Percentiles rank a stretch among this genome's conserved stretches.
Evolutionary conservation across 30 jellyfish, hydroid and myxozoan genomes (phyloP).

Genomic region (Pseudorhiza aurosa): DNA sequence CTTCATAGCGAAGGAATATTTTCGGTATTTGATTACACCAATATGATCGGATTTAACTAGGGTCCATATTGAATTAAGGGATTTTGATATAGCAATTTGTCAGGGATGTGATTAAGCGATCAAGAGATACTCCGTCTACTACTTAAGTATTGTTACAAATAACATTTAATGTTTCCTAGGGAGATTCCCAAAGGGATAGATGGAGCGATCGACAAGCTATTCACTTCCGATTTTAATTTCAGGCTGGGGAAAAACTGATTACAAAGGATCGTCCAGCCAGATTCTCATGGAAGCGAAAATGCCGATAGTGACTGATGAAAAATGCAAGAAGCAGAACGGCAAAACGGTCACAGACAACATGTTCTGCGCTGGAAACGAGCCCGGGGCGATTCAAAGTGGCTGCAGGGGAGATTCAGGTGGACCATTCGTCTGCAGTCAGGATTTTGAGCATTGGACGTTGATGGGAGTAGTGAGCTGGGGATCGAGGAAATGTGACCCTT

Average conservation of each 20-base stretch:
- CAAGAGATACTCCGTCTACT: too few species aligned
- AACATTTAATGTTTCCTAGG: too few species aligned
- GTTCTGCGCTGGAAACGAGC: slow-evolving; percentile 64
- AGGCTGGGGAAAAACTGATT: slow-evolving; percentile 71
- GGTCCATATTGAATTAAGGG: too few species aligned
- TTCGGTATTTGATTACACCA: too few species aligned
- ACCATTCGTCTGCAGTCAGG: slow-evolving; percentile 62
- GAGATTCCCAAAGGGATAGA: too few species aligned
- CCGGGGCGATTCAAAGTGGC: slow-evolving; percentile 56
- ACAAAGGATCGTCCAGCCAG: slow-evolving; percentile 22
- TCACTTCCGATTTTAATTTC: too few species aligned
- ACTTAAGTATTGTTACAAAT: too few species aligned
- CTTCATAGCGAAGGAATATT: too few species aligned
- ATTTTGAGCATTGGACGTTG: slow-evolving; percentile 10
- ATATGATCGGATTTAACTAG: too few species aligned
- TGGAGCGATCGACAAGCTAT: too few species aligned
- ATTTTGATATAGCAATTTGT: too few species aligned
- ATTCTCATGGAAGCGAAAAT: slow-evolving; percentile 50
- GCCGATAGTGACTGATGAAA: slow-evolving; percentile 46
- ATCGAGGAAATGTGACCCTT: slow-evolving; percentile 22
- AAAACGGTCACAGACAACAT: slow-evolving; percentile 29
- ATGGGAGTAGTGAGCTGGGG: slow-evolving; percentile 72
- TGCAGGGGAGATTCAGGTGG: slow-evolving; percentile 82
- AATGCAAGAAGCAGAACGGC: slow-evolving; percentile 44
- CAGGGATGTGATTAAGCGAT: too few species aligned